Evolutionary conservation across 1,140 invertebrate genomes (phyloP).

Genomic region (Hylyphantes graminicola): DNA sequence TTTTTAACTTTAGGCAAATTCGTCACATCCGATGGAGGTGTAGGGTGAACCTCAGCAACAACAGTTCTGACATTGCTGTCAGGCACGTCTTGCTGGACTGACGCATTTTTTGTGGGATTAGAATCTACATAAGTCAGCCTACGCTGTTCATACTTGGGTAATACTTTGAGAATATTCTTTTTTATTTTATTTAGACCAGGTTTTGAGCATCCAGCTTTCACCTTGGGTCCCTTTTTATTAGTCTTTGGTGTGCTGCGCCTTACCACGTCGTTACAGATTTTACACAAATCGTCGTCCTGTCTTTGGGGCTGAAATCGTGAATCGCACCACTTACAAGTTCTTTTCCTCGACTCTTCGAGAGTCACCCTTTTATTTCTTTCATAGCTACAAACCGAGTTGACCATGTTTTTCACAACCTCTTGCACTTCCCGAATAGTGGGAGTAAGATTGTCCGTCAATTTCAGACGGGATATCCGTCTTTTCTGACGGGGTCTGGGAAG

Average conservation of each 20-base stretch:
- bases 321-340: conserved; percentile 21
- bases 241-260: neutral
- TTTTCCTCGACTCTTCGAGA: neutral
- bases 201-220: neutral
- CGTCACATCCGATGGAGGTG: too few relatives aligned
- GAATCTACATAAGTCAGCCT: conserved; percentile 12
- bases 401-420: conserved; percentile 11
- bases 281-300: neutral
- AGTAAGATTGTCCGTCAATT: neutral
- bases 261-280: neutral
- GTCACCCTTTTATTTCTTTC: neutral
- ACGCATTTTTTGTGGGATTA: too few relatives aligned
- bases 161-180: conserved; percentile 17
- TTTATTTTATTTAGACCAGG: neutral
- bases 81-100: too few relatives aligned
- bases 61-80: too few relatives aligned
- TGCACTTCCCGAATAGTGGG: neutral
- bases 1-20: too few relatives aligned
- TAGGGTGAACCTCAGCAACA: too few relatives aligned
- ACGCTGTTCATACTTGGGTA: conserved; percentile 33
- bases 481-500: neutral
- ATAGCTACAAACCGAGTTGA: conserved; percentile 7
- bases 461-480: neutral
- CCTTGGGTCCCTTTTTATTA: neutral
- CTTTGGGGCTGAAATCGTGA: neutral